Evolutionary conservation across 2,797 vertebrate species (phyloP), one percentile per base, ranked within the genome.

Genomic region (Varecia variegata): DNA sequence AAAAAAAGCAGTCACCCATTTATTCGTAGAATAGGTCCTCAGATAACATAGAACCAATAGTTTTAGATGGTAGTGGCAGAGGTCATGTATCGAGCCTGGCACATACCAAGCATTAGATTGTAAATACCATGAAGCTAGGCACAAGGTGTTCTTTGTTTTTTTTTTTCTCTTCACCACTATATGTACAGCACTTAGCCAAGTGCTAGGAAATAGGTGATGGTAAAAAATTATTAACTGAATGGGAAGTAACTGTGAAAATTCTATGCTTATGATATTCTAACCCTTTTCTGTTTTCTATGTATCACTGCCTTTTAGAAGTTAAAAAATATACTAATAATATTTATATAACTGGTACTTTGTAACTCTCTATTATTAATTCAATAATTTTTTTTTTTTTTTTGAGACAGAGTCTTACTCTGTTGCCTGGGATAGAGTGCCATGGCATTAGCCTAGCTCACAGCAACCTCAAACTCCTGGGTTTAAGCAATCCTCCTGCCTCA

Each of bases 181-280:
- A 56, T 52, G 60, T 58, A 47, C 12, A 58, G 74, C 30, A 67
- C 35, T 88, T 84, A 32, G 71, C n/a, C 7, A 30, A 79, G 79
- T 52, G 67, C 35, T 83, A 87, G 38, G 88, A 84, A 73, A 65
- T 40, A 52, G 32, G 25, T 80, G 67, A 47, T 11, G 71, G 52
- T 88, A 65, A 38, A 73, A 50, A 85, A 90, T 81, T 88, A 40
- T 83, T 90, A 58, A 82, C 7, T 52, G 62, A 79, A 86, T 70
- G 27, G 68, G 52, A 95, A 60, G 32, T 77, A 77, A 93, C 83
- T 84, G 62, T 77, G 73, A 97, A 96, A 94, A 70, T 67, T 74
- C 70, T 62, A 62, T 35, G 71, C 25, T 88, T 76, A 84, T 79
- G 10, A 80, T 65, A 85, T 56, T 23, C 20, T 60, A 95, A 92